phyloP scores from a whole-genome alignment of 1,140 invertebrate genomes.

The Aphelenchoides besseyi region DNA sequence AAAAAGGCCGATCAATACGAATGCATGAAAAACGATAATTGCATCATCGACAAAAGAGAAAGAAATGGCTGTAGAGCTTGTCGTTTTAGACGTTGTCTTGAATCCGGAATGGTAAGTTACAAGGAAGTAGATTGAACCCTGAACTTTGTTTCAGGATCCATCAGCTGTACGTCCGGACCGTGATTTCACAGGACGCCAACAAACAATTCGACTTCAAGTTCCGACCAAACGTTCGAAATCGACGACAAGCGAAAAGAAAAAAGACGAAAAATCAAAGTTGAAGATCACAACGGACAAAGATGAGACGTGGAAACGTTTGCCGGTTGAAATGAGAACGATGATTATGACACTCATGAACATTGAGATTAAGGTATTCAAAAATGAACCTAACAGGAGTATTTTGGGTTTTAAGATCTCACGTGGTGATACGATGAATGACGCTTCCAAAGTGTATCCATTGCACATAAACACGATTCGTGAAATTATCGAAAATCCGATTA shows the following conservation, averaged over 20 bases:
- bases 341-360: constrained; percentile 60
- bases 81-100: constrained; percentile 55
- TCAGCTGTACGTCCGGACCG: constrained; percentile 54
- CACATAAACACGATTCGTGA: constrained; percentile 53
- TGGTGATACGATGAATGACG: constrained; percentile 55
- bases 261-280: neutral
- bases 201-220: constrained; percentile 6
- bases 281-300: constrained; percentile 30
- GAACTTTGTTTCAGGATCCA: constrained; percentile 29
- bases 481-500: constrained; percentile 53
- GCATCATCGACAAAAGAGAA: constrained; percentile 49
- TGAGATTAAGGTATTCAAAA: constrained; percentile 51
- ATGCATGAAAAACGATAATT: constrained; percentile 54
- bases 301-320: constrained; percentile 46
- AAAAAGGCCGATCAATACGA: constrained; percentile 61
- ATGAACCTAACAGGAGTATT: constrained; percentile 10
- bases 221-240: constrained; percentile 22
- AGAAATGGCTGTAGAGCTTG: constrained; percentile 50
- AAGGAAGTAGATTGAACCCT: constrained; percentile 17
- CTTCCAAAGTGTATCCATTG: constrained; percentile 56
- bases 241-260: constrained; percentile 7
- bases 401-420: constrained; percentile 41
- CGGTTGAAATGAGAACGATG: constrained; percentile 60
- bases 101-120: constrained; percentile 48
- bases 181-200: constrained; percentile 50